A percentile compares a stretch with the other conserved stretches of the same genome.
These are phyloP conservation scores for Chrysomallon squamiferum DNA, from an alignment of 1,140 invertebrate genomes.

Conservation along the genomic window DNA sequence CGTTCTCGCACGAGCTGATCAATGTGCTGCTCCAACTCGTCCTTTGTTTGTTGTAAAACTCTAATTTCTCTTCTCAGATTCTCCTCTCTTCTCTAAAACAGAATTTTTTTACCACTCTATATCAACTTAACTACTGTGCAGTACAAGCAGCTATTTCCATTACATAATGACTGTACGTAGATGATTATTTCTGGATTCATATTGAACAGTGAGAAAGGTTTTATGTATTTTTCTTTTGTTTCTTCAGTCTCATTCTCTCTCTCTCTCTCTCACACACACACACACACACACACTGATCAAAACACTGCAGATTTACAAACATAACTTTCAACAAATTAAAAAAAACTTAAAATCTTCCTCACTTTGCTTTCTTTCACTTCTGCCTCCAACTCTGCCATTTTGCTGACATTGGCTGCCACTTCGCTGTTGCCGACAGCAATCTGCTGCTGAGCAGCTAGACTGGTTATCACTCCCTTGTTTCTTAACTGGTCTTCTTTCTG, in stretches of 20 bases:
- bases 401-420: conserved; percentile 37
- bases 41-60: conserved; percentile 75
- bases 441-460: conserved; percentile 44
- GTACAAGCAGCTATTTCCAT: no score
- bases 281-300: no score
- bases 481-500: conserved; percentile 41
- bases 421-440: conserved; percentile 43
- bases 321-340: no score
- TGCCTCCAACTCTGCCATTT: conserved; percentile 47
- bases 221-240: no score
- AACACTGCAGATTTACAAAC: no score
- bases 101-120: no score
- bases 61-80: conserved; percentile 36
- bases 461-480: conserved; percentile 53
- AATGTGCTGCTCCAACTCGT: conserved; percentile 77
- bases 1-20: conserved; percentile 48
- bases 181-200: no score
- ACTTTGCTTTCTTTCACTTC: conserved; percentile 55
- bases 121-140: no score
- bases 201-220: no score
- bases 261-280: no score
- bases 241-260: no score
- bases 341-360: conserved; percentile 2
- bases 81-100: conserved; percentile 34
- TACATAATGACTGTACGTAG: no score